Evolutionary conservation across 2,113 vertebrate genomes (phyloP), one percentile per base, ranked within the genome.

Genomic region (Illadopsis cleaveri): DNA sequence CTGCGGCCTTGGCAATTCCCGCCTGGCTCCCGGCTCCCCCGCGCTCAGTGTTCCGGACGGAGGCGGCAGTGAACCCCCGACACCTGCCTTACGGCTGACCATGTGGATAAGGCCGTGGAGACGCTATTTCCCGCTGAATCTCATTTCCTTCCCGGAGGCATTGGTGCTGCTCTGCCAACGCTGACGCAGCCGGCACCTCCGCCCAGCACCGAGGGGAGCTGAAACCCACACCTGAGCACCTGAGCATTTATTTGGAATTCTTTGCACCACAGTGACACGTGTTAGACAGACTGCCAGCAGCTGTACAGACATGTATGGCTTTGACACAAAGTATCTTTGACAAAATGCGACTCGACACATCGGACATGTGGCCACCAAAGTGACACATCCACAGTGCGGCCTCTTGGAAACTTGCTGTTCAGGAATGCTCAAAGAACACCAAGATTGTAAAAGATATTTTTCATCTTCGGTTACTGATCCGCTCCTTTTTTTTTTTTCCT

Each of bases 221-320:
- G 10, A 10, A 5, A 11, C 21, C 60, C 7, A 1, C 15, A 27
- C 45, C 71, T 1, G 9, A 40, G 18, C 68, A 5, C 21, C 44
- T n/a, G 58, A 31, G 18, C 51, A 0, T 11, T 47, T 5, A 1
- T 37, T n/a, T 5, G 11, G 27, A 37, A 22, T 62, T 30, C 61
- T 17, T 7, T 6, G 70, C 70, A 8, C 40, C 65, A 6, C 16
- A 30, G 51, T 53, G 51, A 53, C 28, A n/a, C 14, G 10, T 1
- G 25, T 9, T 3, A 3, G 50, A 2, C n/a, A 4, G 53, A 2
- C 51, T 1, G 4, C n/a, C 20, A 9, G 64, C 53, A 57, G 62
- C 82, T 11, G 23, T 3, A 2, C 18, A 8, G 33, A 11, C 11
- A 0, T 0, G n/a, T 6, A 38, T 11, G 12, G 77, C 60, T 13